These are phyloP conservation scores for Plectus sambesii DNA, from an alignment of 1,140 invertebrate genomes.

Conservation along the genomic window DNA sequence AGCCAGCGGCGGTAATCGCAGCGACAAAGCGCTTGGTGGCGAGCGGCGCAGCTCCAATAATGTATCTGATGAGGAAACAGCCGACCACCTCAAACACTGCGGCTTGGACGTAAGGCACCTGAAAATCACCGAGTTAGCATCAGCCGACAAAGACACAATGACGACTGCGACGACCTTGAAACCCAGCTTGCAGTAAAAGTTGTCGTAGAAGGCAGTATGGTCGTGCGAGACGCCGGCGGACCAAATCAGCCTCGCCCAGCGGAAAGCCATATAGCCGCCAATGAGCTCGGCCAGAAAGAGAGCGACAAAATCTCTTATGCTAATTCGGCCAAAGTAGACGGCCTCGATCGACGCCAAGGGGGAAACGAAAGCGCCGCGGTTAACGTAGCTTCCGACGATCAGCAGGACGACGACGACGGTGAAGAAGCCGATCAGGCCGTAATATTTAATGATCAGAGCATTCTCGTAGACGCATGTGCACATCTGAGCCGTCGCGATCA, in stretches of 20 bases:
- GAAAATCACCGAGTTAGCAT: conserved; percentile 6
- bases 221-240: conserved; percentile 25
- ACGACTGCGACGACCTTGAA: conserved; percentile 32
- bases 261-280: conserved; percentile 32
- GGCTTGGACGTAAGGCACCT: conserved; percentile 31
- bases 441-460: conserved; percentile 37
- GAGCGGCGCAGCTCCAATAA: conserved; percentile 21
- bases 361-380: conserved; percentile 34
- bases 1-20: conserved; percentile 24
- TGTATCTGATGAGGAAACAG: conserved; percentile 16
- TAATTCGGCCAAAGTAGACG: conserved; percentile 21
- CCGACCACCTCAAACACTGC: conserved; percentile 27
- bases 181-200: conserved; percentile 24
- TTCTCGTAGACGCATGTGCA: conserved; percentile 44
- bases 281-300: conserved; percentile 31
- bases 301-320: conserved; percentile 24
- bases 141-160: too few relatives aligned
- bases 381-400: conserved; percentile 21
- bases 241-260: conserved; percentile 26
- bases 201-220: conserved; percentile 24
- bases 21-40: conserved; percentile 15
- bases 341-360: conserved; percentile 32
- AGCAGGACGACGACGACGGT: conserved; percentile 29
- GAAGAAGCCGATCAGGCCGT: conserved; percentile 37
- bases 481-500: conserved; percentile 38